phyloP scores from a whole-genome alignment of 1,140 invertebrate species.

The Cepaea nemoralis region DNA sequence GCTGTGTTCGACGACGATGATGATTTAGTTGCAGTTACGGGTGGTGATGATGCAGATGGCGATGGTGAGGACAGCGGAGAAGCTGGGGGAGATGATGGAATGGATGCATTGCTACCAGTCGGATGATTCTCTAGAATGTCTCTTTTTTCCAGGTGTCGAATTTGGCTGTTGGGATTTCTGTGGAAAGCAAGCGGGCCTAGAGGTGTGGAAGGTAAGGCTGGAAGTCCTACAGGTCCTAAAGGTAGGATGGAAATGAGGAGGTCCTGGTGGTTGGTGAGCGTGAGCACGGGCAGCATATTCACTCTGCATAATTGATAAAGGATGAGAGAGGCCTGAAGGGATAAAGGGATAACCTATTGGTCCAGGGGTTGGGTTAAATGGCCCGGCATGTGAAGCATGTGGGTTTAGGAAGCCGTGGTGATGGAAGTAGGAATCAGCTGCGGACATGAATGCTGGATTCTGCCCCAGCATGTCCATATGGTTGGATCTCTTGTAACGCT shows the following conservation, averaged over 20 bases:
- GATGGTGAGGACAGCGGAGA: constrained; percentile 12
- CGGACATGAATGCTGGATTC: constrained; percentile 60
- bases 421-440: constrained; percentile 63
- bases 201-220: constrained; percentile 7
- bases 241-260: constrained; percentile 34
- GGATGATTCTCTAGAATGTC: constrained; percentile 23
- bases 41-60: constrained; percentile 27
- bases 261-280: constrained; percentile 10
- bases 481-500: constrained; percentile 91
- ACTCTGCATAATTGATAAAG: constrained; percentile 45
- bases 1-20: constrained; percentile 11
- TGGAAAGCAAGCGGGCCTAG: neutral
- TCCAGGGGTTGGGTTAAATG: constrained; percentile 36
- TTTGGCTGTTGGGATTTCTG: constrained; percentile 21
- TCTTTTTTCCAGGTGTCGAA: constrained; percentile 13
- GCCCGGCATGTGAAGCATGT: constrained; percentile 47
- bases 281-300: constrained; percentile 32
- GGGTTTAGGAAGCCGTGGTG: constrained; percentile 51
- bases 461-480: constrained; percentile 69
- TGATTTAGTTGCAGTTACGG: neutral
- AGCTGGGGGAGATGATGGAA: constrained; percentile 13
- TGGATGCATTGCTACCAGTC: constrained; percentile 29
- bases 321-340: constrained; percentile 43
- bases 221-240: constrained; percentile 24
- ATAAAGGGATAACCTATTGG: constrained; percentile 45